A percentile compares a stretch with the other conserved stretches of the same genome.
Evolutionary conservation across 2,797 vertebrate genomes (phyloP).

Genomic region (Poecilia wingei): DNA sequence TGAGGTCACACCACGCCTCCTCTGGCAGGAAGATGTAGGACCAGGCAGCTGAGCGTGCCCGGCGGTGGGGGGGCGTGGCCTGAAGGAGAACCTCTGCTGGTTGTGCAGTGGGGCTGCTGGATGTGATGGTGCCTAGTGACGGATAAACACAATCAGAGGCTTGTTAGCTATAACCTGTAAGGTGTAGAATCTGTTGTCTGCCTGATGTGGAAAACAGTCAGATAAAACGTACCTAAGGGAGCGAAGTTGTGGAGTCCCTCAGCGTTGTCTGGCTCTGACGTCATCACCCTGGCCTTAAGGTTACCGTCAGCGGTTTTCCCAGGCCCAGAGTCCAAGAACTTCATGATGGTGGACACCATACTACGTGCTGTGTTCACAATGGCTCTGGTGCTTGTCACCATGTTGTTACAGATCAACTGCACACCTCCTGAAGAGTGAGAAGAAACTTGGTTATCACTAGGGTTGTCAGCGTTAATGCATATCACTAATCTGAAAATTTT

Average conservation of each 20-base stretch:
- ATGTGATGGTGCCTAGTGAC: slow-evolving; percentile 92
- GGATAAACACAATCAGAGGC: background rate
- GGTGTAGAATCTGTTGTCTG: background rate
- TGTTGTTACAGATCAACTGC: slow-evolving; percentile 99
- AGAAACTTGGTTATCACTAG: background rate
- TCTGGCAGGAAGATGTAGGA: slow-evolving; percentile 98
- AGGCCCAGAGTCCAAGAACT: slow-evolving; percentile 96
- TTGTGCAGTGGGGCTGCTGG: slow-evolving; percentile 97
- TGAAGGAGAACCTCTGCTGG: slow-evolving; percentile 98
- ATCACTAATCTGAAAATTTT: too few relatives aligned
- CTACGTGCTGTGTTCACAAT: slow-evolving; percentile 99
- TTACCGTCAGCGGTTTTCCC: slow-evolving; percentile 92
- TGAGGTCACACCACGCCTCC: slow-evolving; percentile 98
- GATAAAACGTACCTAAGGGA: slow-evolving; percentile 84
- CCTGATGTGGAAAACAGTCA: background rate
- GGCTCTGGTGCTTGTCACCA: slow-evolving; percentile 99
- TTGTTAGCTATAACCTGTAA: background rate
- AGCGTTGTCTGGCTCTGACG: slow-evolving; percentile 97
- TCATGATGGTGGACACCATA: slow-evolving; percentile 99
- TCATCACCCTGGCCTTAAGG: slow-evolving; percentile 93
- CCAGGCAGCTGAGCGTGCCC: slow-evolving; percentile 97
- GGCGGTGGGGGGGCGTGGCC: slow-evolving; percentile 94
- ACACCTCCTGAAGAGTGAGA: slow-evolving; percentile 86
- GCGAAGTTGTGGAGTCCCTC: slow-evolving; percentile 99
- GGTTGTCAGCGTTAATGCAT: too few relatives aligned